Base-by-base conservation (phyloP, 2,113 vertebrate genomes). In the Salvelinus sp. region DNA sequence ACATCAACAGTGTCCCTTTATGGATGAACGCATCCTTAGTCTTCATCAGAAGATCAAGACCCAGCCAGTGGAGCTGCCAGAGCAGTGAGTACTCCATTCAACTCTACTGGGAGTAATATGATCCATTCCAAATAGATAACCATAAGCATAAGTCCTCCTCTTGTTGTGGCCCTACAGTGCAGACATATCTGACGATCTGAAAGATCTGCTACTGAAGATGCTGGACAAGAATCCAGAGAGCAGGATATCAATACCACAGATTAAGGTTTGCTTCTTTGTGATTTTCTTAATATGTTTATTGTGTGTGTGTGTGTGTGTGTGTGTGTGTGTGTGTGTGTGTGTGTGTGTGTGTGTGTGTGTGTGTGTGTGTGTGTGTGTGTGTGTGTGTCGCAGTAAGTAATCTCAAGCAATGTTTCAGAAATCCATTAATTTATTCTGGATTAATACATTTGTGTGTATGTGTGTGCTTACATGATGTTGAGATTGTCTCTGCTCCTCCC, bases 11-110 rank as follows among this genome's bases (percentile, higher is more conserved):
- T 99, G 98, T 88, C 98, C 98, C 0, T 99, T 99, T 86, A 99
- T 99, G 98, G 98, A 99, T 60, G 97, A 98, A 85, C 94, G 96
- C 77, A 98, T 99, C 88, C 91, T 99, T 77, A 96, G 94, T 87
- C 93, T 99, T 75, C 97, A 99, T 88, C 97, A 96, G 79, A 99
- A 99, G 90, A 99, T 99, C 93, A 98, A 96, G 92, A 97, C 95
- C 2, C 97, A 97, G 77, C 93, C 91, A 0, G 68, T 99, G 91
- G 96, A 96, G 76, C 93, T 98, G 79, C 96, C 97, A 48, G 96
- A 98, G 82, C 95, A 95, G 97, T 99, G 84, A 94, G 97, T 94
- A 70, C 14, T 50, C 12, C 14, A 50, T 50, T 16, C 48, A 50
- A 13, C 48, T 16, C 14, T 50, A 50, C 3, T 4, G 23, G 66